Conservation (phyloP, 2,797 vertebrate genomes). For the Salmo trutta region DNA sequence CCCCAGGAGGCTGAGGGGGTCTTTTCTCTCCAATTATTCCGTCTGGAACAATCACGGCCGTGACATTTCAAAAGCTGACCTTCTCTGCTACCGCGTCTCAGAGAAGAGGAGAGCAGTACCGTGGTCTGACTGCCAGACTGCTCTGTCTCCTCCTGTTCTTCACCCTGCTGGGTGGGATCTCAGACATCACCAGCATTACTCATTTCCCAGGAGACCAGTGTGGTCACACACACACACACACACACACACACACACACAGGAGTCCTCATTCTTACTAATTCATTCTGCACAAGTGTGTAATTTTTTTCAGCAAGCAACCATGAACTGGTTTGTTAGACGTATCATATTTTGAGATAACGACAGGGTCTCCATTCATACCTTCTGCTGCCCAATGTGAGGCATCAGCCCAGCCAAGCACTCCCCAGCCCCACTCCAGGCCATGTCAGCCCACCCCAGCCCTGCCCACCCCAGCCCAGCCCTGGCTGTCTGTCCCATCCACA, state of each 20-base stretch:
- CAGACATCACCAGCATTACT: background rate
- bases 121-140: slow-evolving; percentile 44
- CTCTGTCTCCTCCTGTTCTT: slow-evolving; percentile 11
- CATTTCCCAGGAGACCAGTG: background rate
- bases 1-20: background rate
- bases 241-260: background rate
- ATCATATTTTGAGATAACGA: background rate
- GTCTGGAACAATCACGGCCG: slow-evolving; percentile 78
- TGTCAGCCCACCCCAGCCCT: too few species aligned
- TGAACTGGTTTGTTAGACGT: background rate
- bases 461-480: background rate
- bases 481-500: slow-evolving; percentile 67
- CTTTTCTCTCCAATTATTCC: slow-evolving; percentile 75
- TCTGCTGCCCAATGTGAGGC: background rate
- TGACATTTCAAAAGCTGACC: slow-evolving; percentile 83
- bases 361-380: background rate
- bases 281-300: background rate
- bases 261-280: background rate
- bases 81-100: slow-evolving; percentile 69
- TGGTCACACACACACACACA: background rate
- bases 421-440: background rate
- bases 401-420: background rate
- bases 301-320: background rate
- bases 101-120: slow-evolving; percentile 40
- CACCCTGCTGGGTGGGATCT: background rate